Evolutionary conservation across 2,113 vertebrate genomes (phyloP), one percentile per base, ranked within the genome.

Genomic region (Chaenocephalus aceratus): DNA sequence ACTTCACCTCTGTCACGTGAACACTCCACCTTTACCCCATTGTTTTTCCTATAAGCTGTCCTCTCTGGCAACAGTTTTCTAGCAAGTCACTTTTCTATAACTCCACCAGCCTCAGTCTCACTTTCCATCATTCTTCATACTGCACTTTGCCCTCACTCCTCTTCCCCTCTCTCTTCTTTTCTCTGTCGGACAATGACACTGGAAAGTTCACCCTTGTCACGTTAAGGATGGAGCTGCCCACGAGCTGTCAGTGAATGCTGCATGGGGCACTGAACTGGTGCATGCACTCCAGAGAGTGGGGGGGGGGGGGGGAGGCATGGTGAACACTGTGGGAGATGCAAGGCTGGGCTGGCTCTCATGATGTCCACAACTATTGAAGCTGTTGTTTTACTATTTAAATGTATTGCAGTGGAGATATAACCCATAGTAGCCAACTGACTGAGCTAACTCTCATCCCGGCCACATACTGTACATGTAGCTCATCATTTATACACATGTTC

Each of bases 191-290:
- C 84, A 90, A 88, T 86, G 88, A 91, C 72, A 85, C 79, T 90
- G 83, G 89, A 91, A 87, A 84, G 82, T 88, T 85, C 69, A 6
- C 64, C 83, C 81, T 79, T 71, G 68, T 75, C 83, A 85, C 86
- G 86, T 87, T 65, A 82, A 93, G 93, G 90, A 92, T 91, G 88
- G 92, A 83, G 76, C 84, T 77, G 90, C 88, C 87, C 77, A 77
- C 84, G 76, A 90, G 89, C 88, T 94, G 86, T 84, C 67, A 67
- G 86, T 90, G 93, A 95, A 95, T 95, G 94, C 93, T 95, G 95
- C 95, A 95, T 96, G 94, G 85, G 86, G 90, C 85, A 84, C 89
- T 90, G 91, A 86, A 90, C 83, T 91, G 92, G 89, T 94, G 95
- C 94, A 95, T 95, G 94, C 61, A 76, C 86, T 93, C 90, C 92